Base-by-base conservation (phyloP, 2,888 invertebrate genomes). In the Eudemis profundana region DNA sequence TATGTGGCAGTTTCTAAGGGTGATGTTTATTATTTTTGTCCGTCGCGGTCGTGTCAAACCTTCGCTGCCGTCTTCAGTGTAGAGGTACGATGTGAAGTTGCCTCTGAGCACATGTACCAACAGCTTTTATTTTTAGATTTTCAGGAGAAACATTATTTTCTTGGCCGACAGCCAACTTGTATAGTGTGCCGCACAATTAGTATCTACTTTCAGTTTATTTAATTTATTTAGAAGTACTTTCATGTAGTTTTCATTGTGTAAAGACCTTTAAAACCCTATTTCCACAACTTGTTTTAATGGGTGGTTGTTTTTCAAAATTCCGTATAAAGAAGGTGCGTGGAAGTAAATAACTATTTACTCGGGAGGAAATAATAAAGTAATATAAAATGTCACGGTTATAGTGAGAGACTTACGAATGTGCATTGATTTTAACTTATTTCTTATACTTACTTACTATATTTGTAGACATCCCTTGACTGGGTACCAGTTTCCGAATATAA, bases 391-490 rank as follows among this genome's bases (percentile, higher is more conserved):
- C n/a, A 56, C 14, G 8, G 4, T n/a, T 17, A 3, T 12, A 8
- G 46, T 19, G n/a, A 15, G 10, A 15, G 8, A 29, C 19, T 29
- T 8, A 7, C 2, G 10, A 46, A 27, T 12, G 12, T 46, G n/a
- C 15, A 23, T 33, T n/a, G 7, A 14, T 17, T 44, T n/a, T n/a
- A 29, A 62, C 15, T 64, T 49, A 64, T 15, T 33, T 8, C 15
- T 56, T 66, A 67, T 66, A 68, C 66, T 68, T 23, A 67, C n/a
- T 19, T 44, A 12, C n/a, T 10, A 29, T 56, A 2, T 72, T 90
- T 91, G 79, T 84, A 93, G 93, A 90, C 91, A 67, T 90, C 92
- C 70, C 81, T 93, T 76, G 93, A 93, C 81, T 93, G 92, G 93
- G 90, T 93, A 68, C 92, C 93, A 59, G 92, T 92, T 50, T 91